Evolutionary conservation across 2,797 vertebrate species (phyloP), one percentile per base, ranked within the genome.

Genomic region (Mormyrops boulengeri): DNA sequence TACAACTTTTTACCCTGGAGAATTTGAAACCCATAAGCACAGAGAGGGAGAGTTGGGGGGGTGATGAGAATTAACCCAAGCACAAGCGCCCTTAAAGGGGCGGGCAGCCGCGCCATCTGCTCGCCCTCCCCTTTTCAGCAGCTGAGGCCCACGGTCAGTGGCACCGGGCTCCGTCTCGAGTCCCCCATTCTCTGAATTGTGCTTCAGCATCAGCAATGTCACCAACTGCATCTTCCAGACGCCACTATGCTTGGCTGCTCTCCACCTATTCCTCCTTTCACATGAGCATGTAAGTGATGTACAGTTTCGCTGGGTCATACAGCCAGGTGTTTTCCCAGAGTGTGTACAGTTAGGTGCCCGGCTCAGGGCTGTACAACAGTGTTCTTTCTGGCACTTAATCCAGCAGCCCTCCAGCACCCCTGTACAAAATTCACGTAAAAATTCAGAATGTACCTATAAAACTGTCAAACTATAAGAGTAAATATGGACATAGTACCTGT

Each of bases 1-100:
- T 95, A 95, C 95, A 96, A 95, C 96, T 96, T 95, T 88, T 84
- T 92, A 89, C 90, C 91, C 89, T 50, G 30, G 91, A 92, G 90
- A 90, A 60, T 38, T 49, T 88, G 57, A 92, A 50, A 92, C 84
- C 88, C 80, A 90, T 80, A 89, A 88, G 55, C 88, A 91, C 91
- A 92, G 89, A 44, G 62, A 52, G 80, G 44, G 53, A 50, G n/a
- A 34, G 88, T 52, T 17, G 8, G 57, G 84, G 50, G 49, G 57
- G 34, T 34, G 55, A 90, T 85, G 85, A 52, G 88, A 90, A 89
- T 89, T 89, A 89, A 89, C 49, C 87, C 53, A 85, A 19, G 88
- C 88, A 89, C 47, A 6, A 41, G 8, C 84, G 38, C 66, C 57
- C 77, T 90, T 91, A 88, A 91, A 90, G 89, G 77, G 57, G 50